These are phyloP conservation scores for Seriola quinqueradiata DNA, from an alignment of 2,113 vertebrate genomes.

Conservation along the genomic window DNA sequence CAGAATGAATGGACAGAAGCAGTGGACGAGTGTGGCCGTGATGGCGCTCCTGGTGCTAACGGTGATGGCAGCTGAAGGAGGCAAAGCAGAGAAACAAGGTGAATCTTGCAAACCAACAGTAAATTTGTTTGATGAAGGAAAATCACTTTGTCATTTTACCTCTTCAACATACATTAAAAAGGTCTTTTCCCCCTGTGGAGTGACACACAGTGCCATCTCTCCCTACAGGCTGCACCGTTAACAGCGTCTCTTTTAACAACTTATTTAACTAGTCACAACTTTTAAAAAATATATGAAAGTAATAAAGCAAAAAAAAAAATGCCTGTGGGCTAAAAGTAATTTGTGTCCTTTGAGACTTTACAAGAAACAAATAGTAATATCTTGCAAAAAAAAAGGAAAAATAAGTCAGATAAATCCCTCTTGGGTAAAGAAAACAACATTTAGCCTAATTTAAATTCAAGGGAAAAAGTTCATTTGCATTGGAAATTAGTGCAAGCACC, in stretches of 20 bases:
- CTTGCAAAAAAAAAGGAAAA: conserved; percentile 40
- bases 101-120: neutral
- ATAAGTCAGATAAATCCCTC: conserved; percentile 47
- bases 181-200: neutral
- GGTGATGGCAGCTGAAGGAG: conserved; percentile 78
- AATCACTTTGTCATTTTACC: neutral
- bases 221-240: neutral
- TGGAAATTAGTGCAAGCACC: conserved; percentile 38
- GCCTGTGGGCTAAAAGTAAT: conserved; percentile 37
- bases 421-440: conserved; percentile 49
- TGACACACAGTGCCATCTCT: neutral
- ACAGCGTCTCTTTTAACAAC: neutral
- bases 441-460: conserved; percentile 59
- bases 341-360: conserved; percentile 47
- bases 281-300: conserved; percentile 7
- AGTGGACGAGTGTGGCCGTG: conserved; percentile 75
- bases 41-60: conserved; percentile 81
- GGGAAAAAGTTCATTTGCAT: conserved; percentile 53
- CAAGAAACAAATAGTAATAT: conserved; percentile 43
- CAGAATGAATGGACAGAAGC: conserved; percentile 83
- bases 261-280: conserved; percentile 22
- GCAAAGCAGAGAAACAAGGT: conserved; percentile 85
- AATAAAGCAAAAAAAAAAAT: neutral
- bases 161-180: neutral
- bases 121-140: neutral